phyloP scores from a whole-genome alignment of 2,113 vertebrate genomes.

The Charadrius vociferus region DNA sequence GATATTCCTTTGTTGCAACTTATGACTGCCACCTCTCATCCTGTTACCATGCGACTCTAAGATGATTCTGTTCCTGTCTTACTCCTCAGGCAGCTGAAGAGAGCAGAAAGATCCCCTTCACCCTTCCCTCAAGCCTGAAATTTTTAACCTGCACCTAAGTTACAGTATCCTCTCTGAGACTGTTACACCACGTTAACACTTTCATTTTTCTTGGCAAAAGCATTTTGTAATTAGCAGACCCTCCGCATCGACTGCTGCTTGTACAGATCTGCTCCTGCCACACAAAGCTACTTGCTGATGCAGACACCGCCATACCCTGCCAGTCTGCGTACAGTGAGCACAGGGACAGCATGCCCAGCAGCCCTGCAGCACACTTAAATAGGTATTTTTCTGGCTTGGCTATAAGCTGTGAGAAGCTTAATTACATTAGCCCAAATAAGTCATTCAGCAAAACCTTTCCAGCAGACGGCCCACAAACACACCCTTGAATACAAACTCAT shows the following conservation, averaged over 20 bases:
- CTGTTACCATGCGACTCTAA: not conserved
- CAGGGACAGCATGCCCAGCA: not conserved
- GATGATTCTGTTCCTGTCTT: not conserved
- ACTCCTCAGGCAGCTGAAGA: not conserved
- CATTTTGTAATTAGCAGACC: not conserved
- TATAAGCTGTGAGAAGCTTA: not conserved
- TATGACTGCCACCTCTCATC: not conserved
- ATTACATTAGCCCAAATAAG: conserved; percentile 43
- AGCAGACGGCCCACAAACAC: not conserved
- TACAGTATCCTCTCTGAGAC: not conserved
- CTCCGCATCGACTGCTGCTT: rapidly evolving
- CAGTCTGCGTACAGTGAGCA: rapidly evolving
- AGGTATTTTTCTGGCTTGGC: not conserved
- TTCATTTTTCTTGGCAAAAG: not conserved
- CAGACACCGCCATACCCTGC: not conserved
- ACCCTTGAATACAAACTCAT: not conserved
- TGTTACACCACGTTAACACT: not conserved
- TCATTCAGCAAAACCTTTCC: conserved; percentile 2
- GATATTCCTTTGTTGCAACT: not conserved
- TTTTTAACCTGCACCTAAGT: not conserved
- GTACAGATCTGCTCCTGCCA: rapidly evolving
- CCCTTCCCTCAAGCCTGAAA: not conserved
- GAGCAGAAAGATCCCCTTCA: not conserved
- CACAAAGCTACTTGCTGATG: not conserved
- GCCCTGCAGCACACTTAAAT: not conserved